Evolutionary conservation across 2,113 vertebrate species (phyloP), one percentile per base, ranked within the genome.

Genomic region (Nannobrachium achirus): DNA sequence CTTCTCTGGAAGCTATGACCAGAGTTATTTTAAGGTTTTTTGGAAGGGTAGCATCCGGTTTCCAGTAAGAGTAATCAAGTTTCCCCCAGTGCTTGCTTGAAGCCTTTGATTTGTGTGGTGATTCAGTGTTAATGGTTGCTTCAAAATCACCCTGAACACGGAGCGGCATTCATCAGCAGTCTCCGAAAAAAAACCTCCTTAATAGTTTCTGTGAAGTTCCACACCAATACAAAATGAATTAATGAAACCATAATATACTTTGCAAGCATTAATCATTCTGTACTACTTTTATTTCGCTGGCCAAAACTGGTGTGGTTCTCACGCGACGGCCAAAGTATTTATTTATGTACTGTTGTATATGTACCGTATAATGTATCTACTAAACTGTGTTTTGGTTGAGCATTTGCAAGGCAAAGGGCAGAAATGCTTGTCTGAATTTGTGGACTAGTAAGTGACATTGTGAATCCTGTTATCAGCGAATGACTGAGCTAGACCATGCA

Each of bases 51-150:
- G 73, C 65, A 72, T 89, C 82, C 70, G 15, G 65, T 84, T 81
- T 79, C 58, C 79, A 75, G 81, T 85, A 79, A 82, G 57, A 81
- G 83, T 86, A 83, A 87, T 82, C 76, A 78, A 79, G 67, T 79
- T 75, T 76, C 71, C 64, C 39, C 66, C 52, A 45, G 61, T 25
- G 76, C 76, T 50, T 56, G 42, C 52, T 76, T 1, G 7, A 51
- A 86, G 73, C 56, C 85, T 91, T 91, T 91, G 86, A 91, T 92
- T 84, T 80, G 65, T 66, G 52, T 56, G 8, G 49, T 63, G 61
- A 73, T 74, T 65, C 63, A 18, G 71, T 82, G 81, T 85, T 89
- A 85, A 82, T 66, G 82, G 66, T 84, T 87, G 80, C 69, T 63
- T 78, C 72, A 53, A 61, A 84, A 86, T 80, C 45, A 33, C 81